Base-by-base conservation (phyloP, 2,113 vertebrate genomes). In the Paradoxurus hermaphroditus region DNA sequence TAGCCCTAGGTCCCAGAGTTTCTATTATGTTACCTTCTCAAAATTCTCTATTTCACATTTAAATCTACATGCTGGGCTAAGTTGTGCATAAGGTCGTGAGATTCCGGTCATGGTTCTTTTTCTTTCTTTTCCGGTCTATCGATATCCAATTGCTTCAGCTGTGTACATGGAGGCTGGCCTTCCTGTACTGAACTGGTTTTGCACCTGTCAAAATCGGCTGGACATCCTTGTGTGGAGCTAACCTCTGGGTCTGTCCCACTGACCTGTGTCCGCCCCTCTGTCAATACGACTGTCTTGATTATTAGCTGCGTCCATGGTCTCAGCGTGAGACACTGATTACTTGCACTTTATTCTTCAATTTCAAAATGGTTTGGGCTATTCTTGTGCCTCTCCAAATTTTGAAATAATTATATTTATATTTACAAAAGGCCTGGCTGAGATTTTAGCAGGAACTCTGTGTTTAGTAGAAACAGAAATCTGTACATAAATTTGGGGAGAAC, bases 191-290 rank as follows among this genome's bases (percentile, higher is more conserved):
- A 41, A n/a, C 6, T 23, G 79, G 23, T 73, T 25, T 3, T 34
- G 81, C 5, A 10, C 25, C 13, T 46, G 39, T n/a, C 2, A 8
- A 27, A 53, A 7, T 8, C 16, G 19, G 44, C 0, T 11, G 46
- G 86, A 7, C 5, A 3, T 4, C 9, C 1, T 46, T 4, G 81
- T 18, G 1, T 1, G 62, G 27, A 5, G 5, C 25, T 3, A 27
- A n/a, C 2, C 39, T n/a, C 10, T 1, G 9, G 59, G 34, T 78
- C 13, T 44, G 79, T 75, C 15, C 51, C n/a, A 6, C 5, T 46
- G 39, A 44, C n/a, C 56, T 1, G 1, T 11, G 15, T 34, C 65
- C 34, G 3, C 31, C 39, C 65, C 72, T 36, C 49, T 1, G 0
- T 2, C 25, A 1, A 0, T 10, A 21, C 39, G 31, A 29, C 27